Percentiles rank a stretch among this genome's conserved stretches.
Evolutionary conservation across 2,113 vertebrate genomes (phyloP).

Genomic region (Hyla sarda): DNA sequence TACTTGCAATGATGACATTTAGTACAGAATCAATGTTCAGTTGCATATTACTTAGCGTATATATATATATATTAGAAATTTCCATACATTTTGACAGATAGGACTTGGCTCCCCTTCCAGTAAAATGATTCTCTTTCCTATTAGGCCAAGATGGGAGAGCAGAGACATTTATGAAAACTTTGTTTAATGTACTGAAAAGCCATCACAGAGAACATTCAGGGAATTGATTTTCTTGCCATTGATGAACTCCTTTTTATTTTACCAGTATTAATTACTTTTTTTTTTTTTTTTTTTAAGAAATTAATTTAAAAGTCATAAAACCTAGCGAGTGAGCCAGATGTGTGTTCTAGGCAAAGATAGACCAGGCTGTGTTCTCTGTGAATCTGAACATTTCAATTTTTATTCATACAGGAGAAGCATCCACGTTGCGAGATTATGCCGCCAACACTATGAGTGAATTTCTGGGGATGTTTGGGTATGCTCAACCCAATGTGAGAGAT

Average conservation of each 20-base stretch:
- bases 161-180: conserved; percentile 87
- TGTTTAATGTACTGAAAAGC: conserved; percentile 92
- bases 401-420: conserved; percentile 83
- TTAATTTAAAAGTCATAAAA: conserved; percentile 77
- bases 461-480: conserved; percentile 96
- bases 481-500: conserved; percentile 92
- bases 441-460: conserved; percentile 98
- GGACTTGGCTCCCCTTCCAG: conserved; percentile 75
- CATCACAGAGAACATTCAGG: conserved; percentile 89
- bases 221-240: conserved; percentile 91
- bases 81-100: conserved; percentile 60
- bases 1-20: background rate
- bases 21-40: background rate
- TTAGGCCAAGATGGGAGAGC: conserved; percentile 79
- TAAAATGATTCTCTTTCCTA: conserved; percentile 80
- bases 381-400: conserved; percentile 39
- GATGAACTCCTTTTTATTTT: conserved; percentile 89
- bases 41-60: background rate
- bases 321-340: conserved; percentile 83
- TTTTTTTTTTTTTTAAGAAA: conserved; percentile 70
- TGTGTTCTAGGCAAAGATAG: conserved; percentile 76
- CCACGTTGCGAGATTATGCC: conserved; percentile 90
- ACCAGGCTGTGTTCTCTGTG: conserved; percentile 12
- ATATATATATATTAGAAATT: conserved; percentile 22
- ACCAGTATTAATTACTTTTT: conserved; percentile 88